Percentiles rank a stretch among this genome's conserved stretches.
Conservation (phyloP, 2,113 vertebrate species). For the Sinocyclocheilus maitianheensis region DNA sequence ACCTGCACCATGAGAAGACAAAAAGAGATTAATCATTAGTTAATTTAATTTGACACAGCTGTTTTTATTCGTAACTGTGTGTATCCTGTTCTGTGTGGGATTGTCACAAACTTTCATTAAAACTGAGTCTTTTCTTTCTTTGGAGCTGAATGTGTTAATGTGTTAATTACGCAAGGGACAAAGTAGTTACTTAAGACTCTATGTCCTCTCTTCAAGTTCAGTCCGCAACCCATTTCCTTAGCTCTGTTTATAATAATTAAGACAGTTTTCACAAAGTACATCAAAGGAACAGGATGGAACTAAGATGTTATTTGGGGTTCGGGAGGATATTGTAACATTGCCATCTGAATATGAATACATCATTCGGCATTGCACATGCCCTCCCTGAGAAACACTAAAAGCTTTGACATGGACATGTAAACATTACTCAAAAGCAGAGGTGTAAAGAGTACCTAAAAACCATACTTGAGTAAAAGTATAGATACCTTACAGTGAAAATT, state of each 20-base stretch:
- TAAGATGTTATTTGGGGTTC: background rate
- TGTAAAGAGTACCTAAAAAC: too few relatives aligned
- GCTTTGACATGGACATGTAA: background rate
- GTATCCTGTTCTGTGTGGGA: background rate
- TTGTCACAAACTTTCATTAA: background rate
- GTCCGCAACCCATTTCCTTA: background rate
- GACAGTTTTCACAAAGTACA: background rate
- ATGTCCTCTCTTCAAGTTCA: background rate
- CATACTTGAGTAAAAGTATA: too few relatives aligned
- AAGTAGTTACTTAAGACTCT: background rate
- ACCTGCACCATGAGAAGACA: constrained; percentile 35
- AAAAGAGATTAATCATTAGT: background rate
- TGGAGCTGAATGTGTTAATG: background rate
- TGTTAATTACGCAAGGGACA: background rate
- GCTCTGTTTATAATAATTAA: constrained; percentile 11
- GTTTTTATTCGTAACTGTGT: background rate
- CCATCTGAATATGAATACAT: constrained; percentile 6
- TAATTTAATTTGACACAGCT: background rate
- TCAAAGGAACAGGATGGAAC: background rate
- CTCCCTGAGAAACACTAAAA: background rate
- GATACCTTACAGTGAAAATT: too few relatives aligned
- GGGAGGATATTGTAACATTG: background rate
- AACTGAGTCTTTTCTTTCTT: background rate
- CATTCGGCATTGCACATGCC: background rate
- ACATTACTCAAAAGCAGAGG: background rate